These are phyloP conservation scores for Rhinoraja longicauda DNA, from an alignment of 2,797 vertebrate species.

Conservation along the genomic window DNA sequence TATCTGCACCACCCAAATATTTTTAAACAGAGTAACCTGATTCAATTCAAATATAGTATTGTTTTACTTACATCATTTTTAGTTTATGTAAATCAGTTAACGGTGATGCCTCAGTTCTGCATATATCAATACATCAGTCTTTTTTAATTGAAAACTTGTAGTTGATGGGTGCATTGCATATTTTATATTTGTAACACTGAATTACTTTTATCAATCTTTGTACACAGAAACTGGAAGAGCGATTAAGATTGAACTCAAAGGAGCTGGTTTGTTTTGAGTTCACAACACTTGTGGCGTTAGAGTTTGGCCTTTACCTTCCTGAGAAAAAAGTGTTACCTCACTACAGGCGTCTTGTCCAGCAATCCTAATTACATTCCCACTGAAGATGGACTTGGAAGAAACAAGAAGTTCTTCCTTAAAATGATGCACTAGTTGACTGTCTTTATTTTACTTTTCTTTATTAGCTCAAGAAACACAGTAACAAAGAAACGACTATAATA, in stretches of 20 bases:
- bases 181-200: background rate
- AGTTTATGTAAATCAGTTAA: background rate
- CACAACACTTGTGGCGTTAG: slow-evolving; percentile 89
- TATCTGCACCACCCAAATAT: background rate
- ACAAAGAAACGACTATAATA: background rate
- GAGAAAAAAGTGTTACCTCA: slow-evolving; percentile 96
- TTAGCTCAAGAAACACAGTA: background rate
- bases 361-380: slow-evolving; percentile 56
- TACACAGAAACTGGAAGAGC: slow-evolving; percentile 85
- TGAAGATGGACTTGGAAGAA: slow-evolving; percentile 5
- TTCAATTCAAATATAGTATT: background rate
- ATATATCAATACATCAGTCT: background rate
- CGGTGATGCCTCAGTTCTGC: background rate
- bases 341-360: slow-evolving; percentile 85
- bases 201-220: background rate
- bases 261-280: slow-evolving; percentile 90
- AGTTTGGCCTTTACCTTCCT: slow-evolving; percentile 91
- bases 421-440: slow-evolving; percentile 27
- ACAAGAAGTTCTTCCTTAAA: slow-evolving; percentile 1
- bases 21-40: background rate
- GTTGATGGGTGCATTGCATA: background rate
- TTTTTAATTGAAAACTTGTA: background rate
- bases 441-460: background rate
- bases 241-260: slow-evolving; percentile 86
- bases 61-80: background rate